Conservation (phyloP, 2,888 invertebrate species). For the Euclidia mi region DNA sequence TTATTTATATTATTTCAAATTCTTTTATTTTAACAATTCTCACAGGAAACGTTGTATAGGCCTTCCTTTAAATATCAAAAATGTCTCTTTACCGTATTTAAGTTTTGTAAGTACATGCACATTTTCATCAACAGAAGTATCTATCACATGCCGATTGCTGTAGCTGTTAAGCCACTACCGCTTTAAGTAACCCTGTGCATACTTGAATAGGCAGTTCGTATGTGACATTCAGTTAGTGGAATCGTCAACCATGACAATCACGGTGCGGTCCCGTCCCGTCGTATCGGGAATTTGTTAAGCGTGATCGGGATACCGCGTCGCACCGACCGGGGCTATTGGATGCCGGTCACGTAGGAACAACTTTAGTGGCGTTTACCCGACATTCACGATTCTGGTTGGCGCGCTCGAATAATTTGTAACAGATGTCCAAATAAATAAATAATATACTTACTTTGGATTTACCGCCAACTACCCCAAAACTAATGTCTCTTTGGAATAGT, state of each 20-base stretch:
- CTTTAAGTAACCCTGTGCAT: no score
- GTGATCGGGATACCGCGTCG: constrained; percentile 68
- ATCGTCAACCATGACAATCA: constrained; percentile 65
- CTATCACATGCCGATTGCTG: no score
- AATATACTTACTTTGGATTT: not conserved
- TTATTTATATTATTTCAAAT: no score
- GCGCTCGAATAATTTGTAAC: constrained; percentile 42
- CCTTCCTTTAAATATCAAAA: no score
- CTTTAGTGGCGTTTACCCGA: constrained; percentile 66
- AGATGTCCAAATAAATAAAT: constrained; percentile 35
- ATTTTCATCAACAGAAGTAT: no score
- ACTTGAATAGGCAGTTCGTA: not conserved
- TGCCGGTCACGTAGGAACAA: constrained; percentile 64
- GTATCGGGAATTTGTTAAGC: constrained; percentile 71
- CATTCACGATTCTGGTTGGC: constrained; percentile 35
- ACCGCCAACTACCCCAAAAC: no score
- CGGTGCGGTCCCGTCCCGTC: constrained; percentile 54
- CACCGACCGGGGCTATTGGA: constrained; percentile 41
- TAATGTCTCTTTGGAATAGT: no score
- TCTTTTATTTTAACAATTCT: no score
- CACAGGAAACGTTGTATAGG: no score
- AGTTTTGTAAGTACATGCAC: no score
- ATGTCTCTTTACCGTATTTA: no score
- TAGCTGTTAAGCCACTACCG: no score
- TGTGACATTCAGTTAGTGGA: constrained; percentile 53